Base-by-base conservation (phyloP, 2,888 invertebrate species). In the Galeruca laticollis region DNA sequence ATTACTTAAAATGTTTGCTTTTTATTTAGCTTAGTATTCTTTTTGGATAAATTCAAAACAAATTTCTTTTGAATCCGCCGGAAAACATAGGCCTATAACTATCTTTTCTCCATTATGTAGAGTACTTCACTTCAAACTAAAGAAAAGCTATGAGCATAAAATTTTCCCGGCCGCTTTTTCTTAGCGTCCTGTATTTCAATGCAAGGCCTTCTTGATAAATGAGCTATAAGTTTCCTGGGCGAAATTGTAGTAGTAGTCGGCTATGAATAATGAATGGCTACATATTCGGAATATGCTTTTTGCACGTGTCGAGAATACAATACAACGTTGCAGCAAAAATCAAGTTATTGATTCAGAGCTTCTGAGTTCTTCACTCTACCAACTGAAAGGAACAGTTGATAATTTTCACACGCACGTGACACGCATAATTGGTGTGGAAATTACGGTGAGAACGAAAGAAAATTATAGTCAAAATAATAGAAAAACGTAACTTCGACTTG, bases 211-310 rank as follows among this genome's bases (percentile, higher is more conserved):
- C 64, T 71, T 75, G 74, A 75, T 75, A 73, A 75, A 75, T 73
- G 74, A 73, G 63, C 73, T 70, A 73, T 70, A 71, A 73, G 69
- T 73, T 73, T 61, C 64, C 71, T 65, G 57, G 54, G 33, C 59
- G 65, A 33, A 57, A 35, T 57, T 11, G 69, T 62, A 33, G 70
- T 73, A 33, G 70, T 73, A 73, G 75, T 75, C 74, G 71, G 71
- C 72, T 75, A 73, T 77, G 76, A 77, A 76, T 78, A 77, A 78
- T 77, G 75, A 77, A 78, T 78, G 74, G 76, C 76, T 72, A 69
- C 75, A 75, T 76, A 77, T 77, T 74, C 70, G 68, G 66, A 77
- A 77, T 77, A 76, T 76, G 73, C 74, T 78, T 76, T 75, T 74
- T 75, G 69, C 72, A 77, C 77, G 77, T 77, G 77, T 65, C 63